Evolutionary conservation across 2,797 vertebrate species (phyloP), one percentile per base, ranked within the genome.

Genomic region (Parauchenoglanis punctatus): DNA sequence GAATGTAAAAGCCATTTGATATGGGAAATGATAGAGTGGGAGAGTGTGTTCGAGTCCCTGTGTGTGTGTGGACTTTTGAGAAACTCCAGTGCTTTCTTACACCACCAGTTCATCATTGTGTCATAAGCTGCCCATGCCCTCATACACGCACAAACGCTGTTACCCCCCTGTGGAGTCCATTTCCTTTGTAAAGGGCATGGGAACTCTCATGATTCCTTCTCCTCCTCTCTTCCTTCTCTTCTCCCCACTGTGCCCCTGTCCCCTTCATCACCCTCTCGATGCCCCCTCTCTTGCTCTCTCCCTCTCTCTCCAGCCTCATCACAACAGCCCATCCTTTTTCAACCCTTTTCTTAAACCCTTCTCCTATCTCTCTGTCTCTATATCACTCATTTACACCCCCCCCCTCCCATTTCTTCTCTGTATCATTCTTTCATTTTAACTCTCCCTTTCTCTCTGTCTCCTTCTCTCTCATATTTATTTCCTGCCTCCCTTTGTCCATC

Each of bases 131-230:
- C 46, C 68, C 54, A 61, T 88, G 70, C 75, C 68, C 84, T 82
- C 84, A n/a, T 46, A 85, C 86, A 86, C 82, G 87, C 68, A 88
- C 81, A 87, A 92, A 91, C 90, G 91, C 84, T 87, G 52, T 92
- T 92, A 92, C 93, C 93, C 92, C 78, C 91, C 91, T 93, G 92
- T 92, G 92, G 93, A 94, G 89, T 91, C 93, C 94, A 95, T 94
- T 96, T 96, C 96, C 96, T 96, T 93, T 93, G 91, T 90, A 93
- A 93, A 93, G 95, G 94, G 95, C 95, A 96, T 96, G 95, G 94
- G 95, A 96, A 95, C 94, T 94, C 94, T 94, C 93, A 93, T 92
- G 82, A 81, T 86, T 88, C 83, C 88, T 90, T 88, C 82, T 88
- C 94, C 93, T 94, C 92, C 46, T 83, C 87, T 85, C 88, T 78